These are phyloP conservation scores for Thomomys bottae DNA, from an alignment of 2,113 vertebrate species.

Conservation along the genomic window DNA sequence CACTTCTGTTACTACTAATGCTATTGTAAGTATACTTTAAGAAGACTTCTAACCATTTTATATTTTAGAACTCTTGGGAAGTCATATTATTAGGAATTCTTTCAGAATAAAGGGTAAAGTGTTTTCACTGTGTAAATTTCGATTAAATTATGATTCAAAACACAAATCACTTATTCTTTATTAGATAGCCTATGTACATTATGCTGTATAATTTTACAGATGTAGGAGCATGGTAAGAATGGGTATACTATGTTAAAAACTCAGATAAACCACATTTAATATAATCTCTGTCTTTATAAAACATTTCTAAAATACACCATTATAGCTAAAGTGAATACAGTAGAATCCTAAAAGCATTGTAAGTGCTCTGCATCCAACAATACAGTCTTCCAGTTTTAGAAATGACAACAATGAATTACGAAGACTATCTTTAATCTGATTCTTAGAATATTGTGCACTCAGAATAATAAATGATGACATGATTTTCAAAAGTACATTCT, in stretches of 20 bases:
- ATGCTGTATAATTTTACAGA: not conserved
- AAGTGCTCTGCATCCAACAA: not conserved
- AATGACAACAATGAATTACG: not conserved
- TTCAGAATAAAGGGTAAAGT: not conserved
- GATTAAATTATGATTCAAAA: conserved; percentile 29
- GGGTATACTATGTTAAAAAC: not conserved
- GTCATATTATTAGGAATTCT: not conserved
- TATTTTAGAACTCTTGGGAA: conserved; percentile 28
- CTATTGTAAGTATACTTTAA: not conserved
- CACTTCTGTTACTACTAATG: not conserved
- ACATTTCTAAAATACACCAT: not conserved
- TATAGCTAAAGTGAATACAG: not conserved
- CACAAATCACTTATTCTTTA: conserved; percentile 20
- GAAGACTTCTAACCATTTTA: not conserved
- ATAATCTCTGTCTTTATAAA: not conserved
- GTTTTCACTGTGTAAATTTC: not conserved
- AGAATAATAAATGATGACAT: not conserved
- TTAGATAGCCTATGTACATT: not conserved
- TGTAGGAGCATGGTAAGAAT: not conserved
- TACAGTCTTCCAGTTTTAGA: not conserved
- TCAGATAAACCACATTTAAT: not conserved
- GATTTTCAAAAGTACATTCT: not conserved
- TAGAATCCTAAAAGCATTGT: not conserved
- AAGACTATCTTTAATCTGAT: not conserved
- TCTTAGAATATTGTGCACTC: not conserved